Evolutionary conservation across 2,888 invertebrate genomes (phyloP).

Genomic region (Halocaridina rubra): DNA sequence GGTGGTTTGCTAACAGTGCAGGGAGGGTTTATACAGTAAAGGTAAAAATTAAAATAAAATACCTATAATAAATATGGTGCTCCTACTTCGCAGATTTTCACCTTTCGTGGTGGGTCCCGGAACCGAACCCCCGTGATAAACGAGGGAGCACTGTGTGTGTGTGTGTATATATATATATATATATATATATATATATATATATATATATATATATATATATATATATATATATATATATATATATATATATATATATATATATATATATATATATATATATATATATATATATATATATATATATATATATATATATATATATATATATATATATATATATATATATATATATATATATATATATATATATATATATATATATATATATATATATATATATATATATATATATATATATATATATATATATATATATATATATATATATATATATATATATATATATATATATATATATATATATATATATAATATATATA

Average conservation of each 20-base stretch:
- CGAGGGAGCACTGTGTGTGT: neutral
- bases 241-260: neutral
- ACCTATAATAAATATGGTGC: too few relatives aligned
- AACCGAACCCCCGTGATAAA: too few relatives aligned
- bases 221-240: neutral
- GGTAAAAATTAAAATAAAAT: too few relatives aligned
- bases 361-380: neutral
- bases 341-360: neutral
- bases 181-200: constrained; percentile 14
- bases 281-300: neutral
- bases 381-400: neutral
- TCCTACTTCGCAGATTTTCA: too few relatives aligned
- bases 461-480: constrained; percentile 10
- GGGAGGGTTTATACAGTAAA: too few relatives aligned
- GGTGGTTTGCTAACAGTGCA: too few relatives aligned
- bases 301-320: neutral
- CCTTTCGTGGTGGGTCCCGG: too few relatives aligned
- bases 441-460: neutral
- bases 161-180: neutral
- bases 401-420: neutral
- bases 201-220: neutral
- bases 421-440: constrained; percentile 5
- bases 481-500: constrained; percentile 13
- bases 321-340: neutral
- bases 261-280: neutral